Percentiles rank a stretch among this genome's conserved stretches.
Evolutionary conservation across 2,888 invertebrate genomes (phyloP).

Genomic region (Pelosia muscerda): DNA sequence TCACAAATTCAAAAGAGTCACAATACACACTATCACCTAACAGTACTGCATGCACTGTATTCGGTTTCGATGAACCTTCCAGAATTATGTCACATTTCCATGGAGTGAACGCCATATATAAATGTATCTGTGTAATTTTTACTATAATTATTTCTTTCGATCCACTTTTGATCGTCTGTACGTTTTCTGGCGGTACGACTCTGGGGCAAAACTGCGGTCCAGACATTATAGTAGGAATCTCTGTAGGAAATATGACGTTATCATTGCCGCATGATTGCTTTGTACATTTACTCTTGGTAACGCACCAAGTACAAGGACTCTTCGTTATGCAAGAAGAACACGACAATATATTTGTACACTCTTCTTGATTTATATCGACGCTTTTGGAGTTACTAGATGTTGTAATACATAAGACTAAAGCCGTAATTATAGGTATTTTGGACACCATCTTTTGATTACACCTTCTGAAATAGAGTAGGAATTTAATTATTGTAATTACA

Average conservation of each 20-base stretch:
- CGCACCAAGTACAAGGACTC: conserved; percentile 72
- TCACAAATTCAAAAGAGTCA: conserved; percentile 64
- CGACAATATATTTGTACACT: conserved; percentile 58
- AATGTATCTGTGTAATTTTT: conserved; percentile 75
- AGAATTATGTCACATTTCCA: conserved; percentile 69
- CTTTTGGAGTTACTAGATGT: conserved; percentile 29
- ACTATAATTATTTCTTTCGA: conserved; percentile 60
- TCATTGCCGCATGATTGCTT: conserved; percentile 74
- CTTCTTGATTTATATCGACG: conserved; percentile 41
- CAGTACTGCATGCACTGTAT: conserved; percentile 52
- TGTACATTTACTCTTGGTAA: conserved; percentile 75
- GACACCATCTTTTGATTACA: conserved; percentile 31
- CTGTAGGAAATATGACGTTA: conserved; percentile 72
- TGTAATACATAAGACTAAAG: conserved; percentile 33
- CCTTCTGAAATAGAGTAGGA: conserved; percentile 28
- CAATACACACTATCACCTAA: conserved; percentile 69
- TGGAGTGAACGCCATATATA: conserved; percentile 77
- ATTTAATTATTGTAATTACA: not conserved
- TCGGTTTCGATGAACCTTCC: conserved; percentile 11
- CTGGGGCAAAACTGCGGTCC: conserved; percentile 74
- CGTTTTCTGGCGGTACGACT: conserved; percentile 60
- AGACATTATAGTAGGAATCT: conserved; percentile 66
- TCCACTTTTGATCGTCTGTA: conserved; percentile 65
- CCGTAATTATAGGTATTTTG: conserved; percentile 31
- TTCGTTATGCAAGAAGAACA: conserved; percentile 68